phyloP scores from a whole-genome alignment of 2,888 invertebrate genomes.

The Ornithoptera alexandrae region DNA sequence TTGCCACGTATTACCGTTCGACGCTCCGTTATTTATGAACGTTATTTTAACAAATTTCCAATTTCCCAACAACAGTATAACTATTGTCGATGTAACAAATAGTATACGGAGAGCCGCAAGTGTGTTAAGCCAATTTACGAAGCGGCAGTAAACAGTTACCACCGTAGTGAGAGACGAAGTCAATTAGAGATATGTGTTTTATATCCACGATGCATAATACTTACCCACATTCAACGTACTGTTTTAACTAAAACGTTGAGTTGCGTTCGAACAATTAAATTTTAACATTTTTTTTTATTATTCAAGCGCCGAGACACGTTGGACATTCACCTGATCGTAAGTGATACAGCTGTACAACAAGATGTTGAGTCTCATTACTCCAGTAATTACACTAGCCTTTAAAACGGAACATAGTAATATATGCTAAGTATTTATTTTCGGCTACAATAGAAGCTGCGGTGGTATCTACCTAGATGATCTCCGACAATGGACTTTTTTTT shows the following conservation, averaged over 20 bases:
- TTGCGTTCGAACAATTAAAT: conserved; percentile 10
- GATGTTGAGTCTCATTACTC: no score
- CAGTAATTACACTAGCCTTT: no score
- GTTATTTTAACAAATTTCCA: neutral
- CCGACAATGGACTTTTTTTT: no score
- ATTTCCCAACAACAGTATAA: conserved; percentile 8
- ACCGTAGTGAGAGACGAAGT: conserved; percentile 14
- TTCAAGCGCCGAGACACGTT: no score
- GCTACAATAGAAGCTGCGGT: no score
- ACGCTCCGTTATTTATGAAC: neutral
- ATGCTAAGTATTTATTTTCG: no score
- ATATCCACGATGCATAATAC: conserved; percentile 27
- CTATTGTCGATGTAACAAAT: conserved; percentile 5
- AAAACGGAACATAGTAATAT: no score
- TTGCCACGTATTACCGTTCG: neutral
- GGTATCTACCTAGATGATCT: no score
- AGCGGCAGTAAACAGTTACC: conserved; percentile 21
- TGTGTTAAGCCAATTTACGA: conserved; percentile 27
- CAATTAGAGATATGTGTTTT: conserved; percentile 21
- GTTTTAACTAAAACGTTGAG: conserved; percentile 8
- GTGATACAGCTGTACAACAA: no score
- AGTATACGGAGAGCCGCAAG: conserved; percentile 15
- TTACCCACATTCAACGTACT: conserved; percentile 20
- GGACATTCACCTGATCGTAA: no score
- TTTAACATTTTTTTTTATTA: neutral